Evolutionary conservation across 1,140 invertebrate species (phyloP).

Genomic region (Portunus trituberculatus): DNA sequence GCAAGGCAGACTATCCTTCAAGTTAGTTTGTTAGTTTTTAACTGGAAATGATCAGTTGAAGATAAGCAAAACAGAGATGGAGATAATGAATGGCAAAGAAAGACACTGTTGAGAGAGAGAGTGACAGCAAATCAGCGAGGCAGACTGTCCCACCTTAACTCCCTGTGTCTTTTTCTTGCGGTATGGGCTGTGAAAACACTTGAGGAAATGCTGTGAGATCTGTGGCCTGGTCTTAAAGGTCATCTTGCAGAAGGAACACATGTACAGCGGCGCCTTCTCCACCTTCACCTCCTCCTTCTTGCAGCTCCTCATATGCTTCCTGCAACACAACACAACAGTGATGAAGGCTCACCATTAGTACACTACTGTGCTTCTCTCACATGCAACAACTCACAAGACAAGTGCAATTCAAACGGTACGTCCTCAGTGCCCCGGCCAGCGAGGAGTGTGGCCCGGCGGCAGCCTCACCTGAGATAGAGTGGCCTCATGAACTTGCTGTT

Average conservation of each 20-base stretch:
- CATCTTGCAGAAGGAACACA: constrained; percentile 77
- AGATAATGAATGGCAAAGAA: not conserved
- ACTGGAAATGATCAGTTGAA: too few species aligned
- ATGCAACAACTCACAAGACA: too few species aligned
- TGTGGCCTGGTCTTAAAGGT: constrained; percentile 76
- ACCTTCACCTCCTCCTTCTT: constrained; percentile 75
- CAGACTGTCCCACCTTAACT: constrained; percentile 47
- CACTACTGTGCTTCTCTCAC: too few species aligned
- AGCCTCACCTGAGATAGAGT: constrained; percentile 68
- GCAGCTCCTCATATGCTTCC: constrained; percentile 74
- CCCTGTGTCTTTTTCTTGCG: constrained; percentile 50
- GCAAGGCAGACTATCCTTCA: too few species aligned
- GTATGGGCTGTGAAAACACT: constrained; percentile 74
- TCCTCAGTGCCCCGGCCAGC: too few species aligned
- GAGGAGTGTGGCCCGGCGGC: too few species aligned
- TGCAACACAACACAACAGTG: constrained; percentile 42
- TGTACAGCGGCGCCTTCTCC: constrained; percentile 70
- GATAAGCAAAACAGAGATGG: too few species aligned
- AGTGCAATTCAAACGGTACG: too few species aligned
- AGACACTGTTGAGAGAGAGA: not conserved
- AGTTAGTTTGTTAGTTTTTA: too few species aligned
- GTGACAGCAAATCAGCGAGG: not conserved
- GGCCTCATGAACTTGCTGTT: constrained; percentile 75
- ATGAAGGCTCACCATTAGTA: too few species aligned
- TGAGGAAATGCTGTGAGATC: constrained; percentile 74